These are phyloP conservation scores for Drosophila pegasa DNA, from an alignment of 2,888 invertebrate species.

Conservation along the genomic window DNA sequence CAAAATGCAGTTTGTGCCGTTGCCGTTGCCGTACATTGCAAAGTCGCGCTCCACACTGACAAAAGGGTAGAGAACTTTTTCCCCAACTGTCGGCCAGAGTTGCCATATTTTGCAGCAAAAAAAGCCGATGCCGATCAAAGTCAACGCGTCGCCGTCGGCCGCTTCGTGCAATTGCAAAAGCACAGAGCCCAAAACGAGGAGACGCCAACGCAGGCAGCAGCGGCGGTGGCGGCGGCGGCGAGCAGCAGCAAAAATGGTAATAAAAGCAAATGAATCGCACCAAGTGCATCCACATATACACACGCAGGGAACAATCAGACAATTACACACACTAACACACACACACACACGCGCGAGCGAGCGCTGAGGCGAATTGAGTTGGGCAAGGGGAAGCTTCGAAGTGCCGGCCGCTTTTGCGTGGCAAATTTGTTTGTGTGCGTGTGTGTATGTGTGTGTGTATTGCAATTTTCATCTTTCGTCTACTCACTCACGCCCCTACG, in stretches of 20 bases:
- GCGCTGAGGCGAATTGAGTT: slow-evolving; percentile 15
- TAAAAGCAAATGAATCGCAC: slow-evolving; percentile 81
- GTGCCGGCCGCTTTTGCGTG: slow-evolving; percentile 77
- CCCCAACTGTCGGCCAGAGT: slow-evolving; percentile 75
- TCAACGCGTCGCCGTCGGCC: slow-evolving; percentile 51
- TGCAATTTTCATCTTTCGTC: slow-evolving; percentile 70
- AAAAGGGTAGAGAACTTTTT: slow-evolving; percentile 83
- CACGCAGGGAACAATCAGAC: slow-evolving; percentile 48
- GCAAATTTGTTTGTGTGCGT: slow-evolving; percentile 55
- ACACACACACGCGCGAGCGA: slow-evolving; percentile 9
- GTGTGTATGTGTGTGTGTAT: slow-evolving; percentile 69
- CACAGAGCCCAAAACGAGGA: slow-evolving; percentile 45
- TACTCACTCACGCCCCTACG: slow-evolving; percentile 44
- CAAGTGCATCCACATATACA: slow-evolving; percentile 73
- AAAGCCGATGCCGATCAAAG: slow-evolving; percentile 62
- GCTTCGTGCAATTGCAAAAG: slow-evolving; percentile 62
- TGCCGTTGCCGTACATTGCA: slow-evolving; percentile 75
- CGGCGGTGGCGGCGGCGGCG: slow-evolving; percentile 15
- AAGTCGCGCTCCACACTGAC: slow-evolving; percentile 84
- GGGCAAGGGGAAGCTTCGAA: slow-evolving; percentile 51
- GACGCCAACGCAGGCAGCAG: slow-evolving; percentile 63
- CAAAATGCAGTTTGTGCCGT: slow-evolving; percentile 24
- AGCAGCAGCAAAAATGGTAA: slow-evolving; percentile 70
- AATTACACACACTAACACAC: slow-evolving; percentile 44
- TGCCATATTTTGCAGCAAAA: slow-evolving; percentile 59